Base-by-base conservation (phyloP, 2,888 invertebrate genomes). In the Epinotia demarniana region DNA sequence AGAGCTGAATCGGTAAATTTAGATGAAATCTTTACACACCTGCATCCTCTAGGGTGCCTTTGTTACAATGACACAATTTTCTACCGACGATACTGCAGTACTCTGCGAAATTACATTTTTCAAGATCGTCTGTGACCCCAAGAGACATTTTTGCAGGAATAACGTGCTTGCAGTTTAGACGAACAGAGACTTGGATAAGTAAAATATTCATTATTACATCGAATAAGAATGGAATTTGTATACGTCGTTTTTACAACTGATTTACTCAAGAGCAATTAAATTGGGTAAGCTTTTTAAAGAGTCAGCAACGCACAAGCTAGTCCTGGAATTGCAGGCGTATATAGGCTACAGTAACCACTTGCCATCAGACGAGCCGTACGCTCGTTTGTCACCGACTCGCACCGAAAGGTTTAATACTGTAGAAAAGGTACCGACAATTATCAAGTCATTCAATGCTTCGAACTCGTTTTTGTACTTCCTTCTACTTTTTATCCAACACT, bases 1-100 rank as follows among this genome's bases (percentile, higher is more conserved):
- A 27, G 63, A 69, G 63, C 74, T 27, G 69, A 64, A 74, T 74
- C 63, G 74, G 69, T 57, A 53, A 64, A 74, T 74, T 74, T 64
- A 70, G 69, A 74, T 69, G 69, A 27, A 57, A 49, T 57, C 63
- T 64, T 69, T 57, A 58, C 49, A 74, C 73, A 69, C 62, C 53
- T 73, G 67, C 61, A 60, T 64, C 63, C 69, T 57, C 67, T 49
- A 16, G 61, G 18, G 43, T 27, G 13, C 69, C 63, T 58, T 58
- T 64, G 63, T 12, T 68, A 58, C 58, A 68, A 68, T 68, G 68
- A 68, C 43, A 55, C 68, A 58, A 68, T 68, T 68, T 58, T 39
- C 58, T 33, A 55, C 12, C 18, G n/a, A 12, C 55, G 18, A 6
- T 55, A 46, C 43, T 58, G 57, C 67, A 43, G 57, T 68, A 43